Evolutionary conservation across 2,113 vertebrate genomes (phyloP).

Genomic region (Pelmatolapia mariae): DNA sequence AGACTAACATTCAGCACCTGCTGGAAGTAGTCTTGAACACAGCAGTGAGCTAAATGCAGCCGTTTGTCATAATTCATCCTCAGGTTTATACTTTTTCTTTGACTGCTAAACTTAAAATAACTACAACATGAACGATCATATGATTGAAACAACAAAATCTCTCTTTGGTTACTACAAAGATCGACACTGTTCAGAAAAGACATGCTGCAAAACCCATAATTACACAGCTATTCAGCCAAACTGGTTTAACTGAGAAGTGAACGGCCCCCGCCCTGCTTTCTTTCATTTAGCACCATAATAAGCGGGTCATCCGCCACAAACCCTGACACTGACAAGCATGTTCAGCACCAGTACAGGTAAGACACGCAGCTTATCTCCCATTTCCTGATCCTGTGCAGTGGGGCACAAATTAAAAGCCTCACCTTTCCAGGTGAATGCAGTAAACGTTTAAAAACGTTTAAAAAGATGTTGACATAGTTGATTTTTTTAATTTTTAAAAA

Average conservation of each 20-base stretch:
- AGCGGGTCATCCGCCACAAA: not conserved
- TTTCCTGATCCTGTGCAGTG: not conserved
- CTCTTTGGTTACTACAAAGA: not conserved
- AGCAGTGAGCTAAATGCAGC: not conserved
- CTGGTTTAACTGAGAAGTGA: not conserved
- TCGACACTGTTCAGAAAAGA: not conserved
- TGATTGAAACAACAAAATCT: not conserved
- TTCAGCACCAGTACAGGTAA: not conserved
- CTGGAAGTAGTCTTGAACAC: not conserved
- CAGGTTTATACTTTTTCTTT: not conserved
- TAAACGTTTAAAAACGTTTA: fast-evolving
- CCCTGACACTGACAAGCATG: not conserved
- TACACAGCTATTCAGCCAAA: not conserved
- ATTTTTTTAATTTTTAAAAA: not conserved
- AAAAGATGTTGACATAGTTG: not conserved
- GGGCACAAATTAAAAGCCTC: not conserved
- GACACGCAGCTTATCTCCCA: not conserved
- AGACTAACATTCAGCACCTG: not conserved
- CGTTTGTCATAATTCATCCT: not conserved
- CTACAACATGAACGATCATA: not conserved
- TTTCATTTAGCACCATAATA: not conserved
- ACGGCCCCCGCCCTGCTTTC: not conserved
- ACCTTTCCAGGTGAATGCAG: not conserved
- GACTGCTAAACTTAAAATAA: not conserved
- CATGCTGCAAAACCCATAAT: not conserved